Evolutionary conservation across 2,797 vertebrate species (phyloP), one percentile per base, ranked within the genome.

Genomic region (Phoxinus dragarum): DNA sequence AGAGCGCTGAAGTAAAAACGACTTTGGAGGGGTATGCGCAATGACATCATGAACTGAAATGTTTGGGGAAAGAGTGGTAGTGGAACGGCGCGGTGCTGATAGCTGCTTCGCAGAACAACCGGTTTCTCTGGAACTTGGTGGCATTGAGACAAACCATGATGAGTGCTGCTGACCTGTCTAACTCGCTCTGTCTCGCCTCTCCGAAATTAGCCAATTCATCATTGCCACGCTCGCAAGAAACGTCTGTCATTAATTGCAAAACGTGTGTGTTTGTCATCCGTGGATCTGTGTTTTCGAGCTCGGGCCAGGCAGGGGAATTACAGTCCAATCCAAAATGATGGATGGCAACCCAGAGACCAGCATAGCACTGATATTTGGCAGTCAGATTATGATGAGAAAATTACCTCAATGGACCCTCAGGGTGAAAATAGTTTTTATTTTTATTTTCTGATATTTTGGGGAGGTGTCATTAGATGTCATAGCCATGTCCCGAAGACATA

Each of bases 41-140:
- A 94, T 96, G 94, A 95, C 93, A 93, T 96, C 95, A 95, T 94
- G 89, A 92, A 90, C 90, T 86, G 88, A 87, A 90, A 89, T 80
- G 88, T 73, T 87, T 80, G 90, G 89, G 87, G 90, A 84, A 92
- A 90, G 92, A 93, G 93, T 66, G 78, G 90, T 91, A 89, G 54
- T 92, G 86, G 80, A 94, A 95, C 92, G 89, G 90, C 40, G 36
- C 86, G 47, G 92, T 93, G 94, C 94, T 95, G 94, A 95, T 95
- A 94, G 94, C 89, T 91, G 89, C 88, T 94, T 94, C 93, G 93
- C 94, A 96, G 94, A 93, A 90, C 90, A 82, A 49, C 31, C 44
- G 5, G 66, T 74, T 80, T 67, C 69, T 73, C 72, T 75, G 56
- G 83, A 85, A 66, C 52, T 47, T 38, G 17, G 40, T 80, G 82